Percentiles rank a stretch among this genome's conserved stretches.
Conservation (phyloP, 2,797 vertebrate genomes). For the Petrocephalus sullivani region DNA sequence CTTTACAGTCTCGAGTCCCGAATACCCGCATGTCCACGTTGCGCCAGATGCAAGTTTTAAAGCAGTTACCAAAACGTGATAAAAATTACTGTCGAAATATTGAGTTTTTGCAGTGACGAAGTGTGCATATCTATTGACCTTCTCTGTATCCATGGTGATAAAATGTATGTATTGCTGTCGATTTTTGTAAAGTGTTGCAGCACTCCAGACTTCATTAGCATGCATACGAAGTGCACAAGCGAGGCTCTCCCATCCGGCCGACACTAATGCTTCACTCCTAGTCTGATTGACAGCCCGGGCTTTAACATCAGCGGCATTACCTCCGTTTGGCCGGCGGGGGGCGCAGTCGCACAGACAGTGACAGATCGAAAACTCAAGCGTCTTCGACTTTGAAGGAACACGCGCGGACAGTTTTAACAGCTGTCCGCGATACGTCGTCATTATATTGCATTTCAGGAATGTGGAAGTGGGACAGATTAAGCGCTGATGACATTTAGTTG, state of each 20-base stretch:
- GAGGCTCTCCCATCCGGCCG: not conserved
- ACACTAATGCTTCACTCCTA: not conserved
- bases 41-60: not conserved
- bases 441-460: not conserved
- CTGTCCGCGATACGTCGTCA: not conserved
- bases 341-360: not conserved
- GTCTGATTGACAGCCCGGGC: not conserved
- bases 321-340: not conserved
- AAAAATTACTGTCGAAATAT: not conserved
- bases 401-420: slow-evolving; percentile 2
- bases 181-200: slow-evolving; percentile 2
- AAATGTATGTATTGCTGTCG: not conserved
- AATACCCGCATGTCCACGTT: not conserved
- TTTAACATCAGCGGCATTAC: not conserved
- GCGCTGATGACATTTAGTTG: slow-evolving; percentile 1
- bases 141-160: not conserved
- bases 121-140: not conserved
- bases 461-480: not conserved
- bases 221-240: not conserved
- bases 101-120: not conserved
- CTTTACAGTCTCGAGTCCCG: not conserved
- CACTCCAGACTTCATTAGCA: not conserved
- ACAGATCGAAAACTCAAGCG: not conserved
- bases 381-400: not conserved
- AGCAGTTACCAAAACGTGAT: not conserved